phyloP scores from a whole-genome alignment of 2,888 invertebrate species.

The Pollenia angustigena region DNA sequence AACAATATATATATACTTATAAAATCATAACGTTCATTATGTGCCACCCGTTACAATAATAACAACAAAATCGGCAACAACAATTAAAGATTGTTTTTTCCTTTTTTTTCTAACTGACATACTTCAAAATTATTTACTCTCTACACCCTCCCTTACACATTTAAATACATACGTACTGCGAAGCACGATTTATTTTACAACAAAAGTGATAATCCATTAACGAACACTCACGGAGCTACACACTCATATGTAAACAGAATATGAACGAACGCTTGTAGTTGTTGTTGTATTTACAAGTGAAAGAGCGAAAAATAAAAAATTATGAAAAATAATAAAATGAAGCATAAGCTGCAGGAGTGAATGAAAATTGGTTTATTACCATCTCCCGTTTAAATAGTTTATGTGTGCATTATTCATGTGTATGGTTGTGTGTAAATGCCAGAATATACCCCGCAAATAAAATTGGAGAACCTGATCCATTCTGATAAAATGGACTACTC shows the following conservation, averaged over 20 bases:
- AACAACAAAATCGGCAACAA: too few species aligned
- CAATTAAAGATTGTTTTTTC: too few species aligned
- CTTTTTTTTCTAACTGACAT: background rate
- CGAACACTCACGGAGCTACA: background rate
- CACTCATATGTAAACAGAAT: background rate
- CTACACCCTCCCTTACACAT: background rate
- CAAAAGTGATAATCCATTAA: conserved; percentile 49
- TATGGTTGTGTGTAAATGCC: background rate
- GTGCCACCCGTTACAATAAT: too few species aligned
- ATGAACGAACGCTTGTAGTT: background rate
- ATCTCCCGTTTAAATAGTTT: background rate
- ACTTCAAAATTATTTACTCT: background rate
- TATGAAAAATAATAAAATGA: conserved; percentile 7
- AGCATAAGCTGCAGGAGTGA: background rate
- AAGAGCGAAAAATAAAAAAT: conserved; percentile 16
- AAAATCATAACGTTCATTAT: too few species aligned
- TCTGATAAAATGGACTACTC: too few species aligned
- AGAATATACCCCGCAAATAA: too few species aligned
- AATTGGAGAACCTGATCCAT: too few species aligned
- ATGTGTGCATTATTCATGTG: background rate
- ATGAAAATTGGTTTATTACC: conserved; percentile 21
- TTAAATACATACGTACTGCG: background rate
- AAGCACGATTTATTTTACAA: background rate
- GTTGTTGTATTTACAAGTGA: background rate
- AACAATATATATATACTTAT: too few species aligned